phyloP scores from a whole-genome alignment of 2,888 invertebrate genomes.

The Meloe dianella region DNA sequence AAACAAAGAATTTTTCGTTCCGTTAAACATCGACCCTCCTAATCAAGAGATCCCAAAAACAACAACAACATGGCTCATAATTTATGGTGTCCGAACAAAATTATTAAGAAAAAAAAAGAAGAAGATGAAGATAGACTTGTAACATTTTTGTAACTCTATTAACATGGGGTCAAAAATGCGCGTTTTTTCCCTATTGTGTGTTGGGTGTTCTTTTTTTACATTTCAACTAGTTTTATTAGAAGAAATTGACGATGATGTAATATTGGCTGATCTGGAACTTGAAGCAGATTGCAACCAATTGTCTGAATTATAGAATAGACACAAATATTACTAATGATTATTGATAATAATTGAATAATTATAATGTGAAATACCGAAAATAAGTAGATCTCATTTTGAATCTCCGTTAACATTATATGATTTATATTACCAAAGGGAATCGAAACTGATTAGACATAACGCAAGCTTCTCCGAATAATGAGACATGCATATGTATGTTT shows the following conservation, averaged over 20 bases:
- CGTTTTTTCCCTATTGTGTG: background rate
- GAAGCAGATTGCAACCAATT: conserved; percentile 15
- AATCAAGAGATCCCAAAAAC: conserved; percentile 43
- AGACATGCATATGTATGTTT: conserved; percentile 57
- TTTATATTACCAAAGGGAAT: conserved; percentile 50
- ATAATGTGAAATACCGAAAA: background rate
- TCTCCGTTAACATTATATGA: conserved; percentile 50
- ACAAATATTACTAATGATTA: background rate
- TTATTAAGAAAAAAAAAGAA: conserved; percentile 28
- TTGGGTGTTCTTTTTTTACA: background rate
- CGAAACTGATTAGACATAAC: conserved; percentile 53
- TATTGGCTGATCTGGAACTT: background rate
- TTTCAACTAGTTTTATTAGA: conserved; percentile 14
- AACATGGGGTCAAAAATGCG: conserved; percentile 14
- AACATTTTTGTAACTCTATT: conserved; percentile 33
- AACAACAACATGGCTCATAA: conserved; percentile 36
- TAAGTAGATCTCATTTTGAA: conserved; percentile 34
- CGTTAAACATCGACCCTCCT: conserved; percentile 23
- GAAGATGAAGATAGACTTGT: conserved; percentile 32
- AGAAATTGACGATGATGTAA: conserved; percentile 26
- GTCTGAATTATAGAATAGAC: background rate
- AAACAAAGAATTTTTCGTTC: conserved; percentile 22
- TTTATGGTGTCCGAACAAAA: conserved; percentile 37
- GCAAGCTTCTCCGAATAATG: conserved; percentile 52
- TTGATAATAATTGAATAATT: background rate